Base-by-base conservation (phyloP, 2,113 vertebrate species). In the Gavia stellata region DNA sequence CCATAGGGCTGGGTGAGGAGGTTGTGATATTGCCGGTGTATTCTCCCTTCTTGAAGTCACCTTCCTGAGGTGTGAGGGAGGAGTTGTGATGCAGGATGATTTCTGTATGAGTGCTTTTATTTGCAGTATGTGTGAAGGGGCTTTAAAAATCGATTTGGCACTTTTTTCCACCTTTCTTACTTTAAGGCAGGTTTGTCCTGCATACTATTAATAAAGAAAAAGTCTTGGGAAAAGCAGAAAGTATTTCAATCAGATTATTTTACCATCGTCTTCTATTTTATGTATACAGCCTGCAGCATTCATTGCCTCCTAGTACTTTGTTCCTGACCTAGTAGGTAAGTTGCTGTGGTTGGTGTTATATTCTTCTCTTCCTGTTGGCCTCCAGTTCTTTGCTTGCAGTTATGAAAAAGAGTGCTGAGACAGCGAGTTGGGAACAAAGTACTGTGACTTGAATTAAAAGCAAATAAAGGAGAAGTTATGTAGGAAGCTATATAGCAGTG, bases 361-460 rank as follows among this genome's bases (percentile, higher is more conserved):
- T 58, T 79, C 6, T 91, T 73, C 84, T 81, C 50, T 88, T 92
- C 47, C 44, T 71, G 11, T 55, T 89, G 61, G 47, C 84, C 25
- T 95, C 70, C 38, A 47, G 25, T 92, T 94, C 77, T 96, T 91
- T 87, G 38, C 83, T 67, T 89, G 73, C 81, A 81, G 47, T 91
- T 92, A 81, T 44, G 61, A 89, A 95, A 86, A 88, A 91, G 77
- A 92, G 40, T 81, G 81, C 91, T 95, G 94, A 96, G 83, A 36
- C 68, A 89, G 84, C 3, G 1, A 78, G 45, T 58, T 88, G 28
- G 52, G 67, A 86, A 67, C n/a, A 50, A 62, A 92, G 86, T 84
- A 94, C 86, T 95, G 86, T 95, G 96, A 86, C 91, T 85, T 77
- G 79, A 96, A 96, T 94, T 44, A 82, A 88, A 90, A 95, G 12